Conservation (phyloP, 2,113 vertebrate species). For the Microcebus jonahi region DNA sequence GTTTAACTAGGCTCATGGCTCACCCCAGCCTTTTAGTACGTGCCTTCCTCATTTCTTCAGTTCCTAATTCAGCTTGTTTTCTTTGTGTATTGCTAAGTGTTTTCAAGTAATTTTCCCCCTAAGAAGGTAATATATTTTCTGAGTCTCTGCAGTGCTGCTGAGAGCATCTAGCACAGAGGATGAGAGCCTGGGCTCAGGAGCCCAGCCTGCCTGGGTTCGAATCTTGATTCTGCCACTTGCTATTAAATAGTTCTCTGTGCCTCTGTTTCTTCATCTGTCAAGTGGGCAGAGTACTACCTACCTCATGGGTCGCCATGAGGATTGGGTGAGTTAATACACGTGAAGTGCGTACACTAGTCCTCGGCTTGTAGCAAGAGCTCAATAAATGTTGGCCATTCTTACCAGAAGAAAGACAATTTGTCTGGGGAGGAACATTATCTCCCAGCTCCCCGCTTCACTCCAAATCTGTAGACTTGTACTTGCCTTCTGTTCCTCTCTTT, state of each 20-base stretch:
- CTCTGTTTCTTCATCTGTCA: not conserved
- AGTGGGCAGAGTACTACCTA: not conserved
- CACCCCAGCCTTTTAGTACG: not conserved
- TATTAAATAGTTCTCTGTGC: not conserved
- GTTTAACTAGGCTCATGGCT: not conserved
- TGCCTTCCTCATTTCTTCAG: not conserved
- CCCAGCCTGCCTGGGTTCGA: too few relatives aligned
- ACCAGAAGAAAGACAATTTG: not conserved
- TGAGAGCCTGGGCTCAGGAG: not conserved
- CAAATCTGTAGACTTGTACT: not conserved
- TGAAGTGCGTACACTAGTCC: accelerated
- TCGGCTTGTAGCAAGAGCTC: not conserved
- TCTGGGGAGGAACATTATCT: not conserved
- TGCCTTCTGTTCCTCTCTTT: not conserved
- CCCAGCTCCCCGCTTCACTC: not conserved
- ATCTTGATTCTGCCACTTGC: not conserved
- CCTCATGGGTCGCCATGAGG: not conserved
- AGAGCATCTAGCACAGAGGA: not conserved
- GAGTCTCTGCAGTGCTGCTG: not conserved
- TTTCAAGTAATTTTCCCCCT: not conserved
- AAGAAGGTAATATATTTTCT: not conserved
- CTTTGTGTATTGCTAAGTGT: accelerated
- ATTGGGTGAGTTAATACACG: not conserved
- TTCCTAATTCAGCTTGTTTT: not conserved
- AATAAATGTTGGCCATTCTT: not conserved